Base-by-base conservation (phyloP, 2,113 vertebrate species). In the Lampris incognitus region DNA sequence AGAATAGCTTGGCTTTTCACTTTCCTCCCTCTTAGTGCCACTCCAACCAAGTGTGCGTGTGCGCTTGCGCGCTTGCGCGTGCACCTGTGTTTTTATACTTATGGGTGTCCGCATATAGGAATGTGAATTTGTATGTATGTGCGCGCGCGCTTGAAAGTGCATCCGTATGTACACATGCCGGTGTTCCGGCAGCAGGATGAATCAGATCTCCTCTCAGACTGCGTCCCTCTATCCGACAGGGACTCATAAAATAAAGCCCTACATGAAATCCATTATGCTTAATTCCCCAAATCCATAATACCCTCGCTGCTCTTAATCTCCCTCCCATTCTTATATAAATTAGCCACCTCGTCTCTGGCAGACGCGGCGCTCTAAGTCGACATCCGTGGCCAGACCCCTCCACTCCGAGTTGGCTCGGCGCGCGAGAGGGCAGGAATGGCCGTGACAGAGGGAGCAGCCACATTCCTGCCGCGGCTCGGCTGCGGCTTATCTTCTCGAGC, bases 211-310 rank as follows among this genome's bases (percentile, higher is more conserved):
- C 80, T 86, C 85, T 81, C 71, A 42, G 75, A 76, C 85, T 46
- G 64, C n/a, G 10, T 69, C 76, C 78, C 74, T 86, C 84, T 85
- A 77, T 86, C 83, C 79, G 78, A 75, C 60, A 24, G 57, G 82
- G 78, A 88, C 83, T 85, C 69, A 56, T 87, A 85, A 88, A 90
- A 92, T 84, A 93, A 91, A 90, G 86, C 75, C 81, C 72, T 76
- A 93, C 88, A 91, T 89, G 85, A 92, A 92, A 87, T 89, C 89
- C 86, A 92, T 93, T 92, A 88, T 91, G 88, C 82, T 88, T 92
- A 90, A 92, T 91, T 89, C 90, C 84, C 86, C 76, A 89, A 92
- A 92, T 91, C 89, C 91, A 88, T 90, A 91, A 89, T 81, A 93
- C 81, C 88, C 90, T 87, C 82, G 81, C 81, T 91, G 86, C 86